A percentile compares a stretch with the other conserved stretches of the same genome.
Evolutionary conservation across 2,797 vertebrate species (phyloP).

Genomic region (Pangasius larnaudii): DNA sequence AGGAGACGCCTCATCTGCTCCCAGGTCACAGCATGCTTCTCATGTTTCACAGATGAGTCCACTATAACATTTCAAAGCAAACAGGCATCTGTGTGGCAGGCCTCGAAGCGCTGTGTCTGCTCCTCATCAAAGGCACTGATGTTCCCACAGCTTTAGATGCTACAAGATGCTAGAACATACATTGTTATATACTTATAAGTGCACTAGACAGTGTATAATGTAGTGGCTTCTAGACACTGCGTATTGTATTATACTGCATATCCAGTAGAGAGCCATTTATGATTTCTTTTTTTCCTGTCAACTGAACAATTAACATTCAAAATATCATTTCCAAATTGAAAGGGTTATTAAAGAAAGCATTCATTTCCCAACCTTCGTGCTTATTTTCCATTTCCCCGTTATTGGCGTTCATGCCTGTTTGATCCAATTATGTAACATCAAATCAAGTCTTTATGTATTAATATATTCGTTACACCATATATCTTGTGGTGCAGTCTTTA

Average conservation of each 20-base stretch:
- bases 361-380: neutral
- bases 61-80: slow-evolving; percentile 53
- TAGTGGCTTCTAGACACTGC: neutral
- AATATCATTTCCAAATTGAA: neutral
- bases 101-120: slow-evolving; percentile 25
- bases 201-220: neutral
- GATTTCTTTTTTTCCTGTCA: neutral
- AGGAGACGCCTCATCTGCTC: slow-evolving; percentile 28
- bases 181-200: neutral
- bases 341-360: neutral
- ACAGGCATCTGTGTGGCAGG: slow-evolving; percentile 50
- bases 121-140: slow-evolving; percentile 46
- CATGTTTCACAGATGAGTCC: slow-evolving; percentile 41
- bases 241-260: neutral
- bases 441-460: neutral
- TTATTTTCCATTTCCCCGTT: neutral
- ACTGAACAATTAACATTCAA: neutral
- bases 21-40: neutral
- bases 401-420: no score
- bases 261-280: neutral
- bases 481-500: neutral
- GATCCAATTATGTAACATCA: neutral
- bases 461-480: neutral
- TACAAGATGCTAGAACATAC: neutral
- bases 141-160: slow-evolving; percentile 1